These are phyloP conservation scores for Opisthocomus hoazin DNA, from an alignment of 2,113 vertebrate genomes.

Conservation along the genomic window DNA sequence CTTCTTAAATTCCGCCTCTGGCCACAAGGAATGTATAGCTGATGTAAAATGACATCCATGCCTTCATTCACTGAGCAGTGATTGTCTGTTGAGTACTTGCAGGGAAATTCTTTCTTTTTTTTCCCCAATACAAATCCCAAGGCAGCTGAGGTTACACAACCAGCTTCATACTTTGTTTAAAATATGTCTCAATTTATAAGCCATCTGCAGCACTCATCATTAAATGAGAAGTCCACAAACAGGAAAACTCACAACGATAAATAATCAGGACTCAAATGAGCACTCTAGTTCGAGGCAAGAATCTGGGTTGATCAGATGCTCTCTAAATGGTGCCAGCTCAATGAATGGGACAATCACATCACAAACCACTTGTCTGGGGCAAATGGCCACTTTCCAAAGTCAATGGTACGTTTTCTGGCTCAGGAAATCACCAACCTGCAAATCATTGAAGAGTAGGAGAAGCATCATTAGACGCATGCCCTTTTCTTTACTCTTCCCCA, in stretches of 20 bases:
- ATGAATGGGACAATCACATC: constrained; percentile 32
- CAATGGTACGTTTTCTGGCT: neutral
- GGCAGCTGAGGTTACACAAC: constrained; percentile 56
- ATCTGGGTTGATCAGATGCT: constrained; percentile 23
- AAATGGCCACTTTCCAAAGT: constrained; percentile 11
- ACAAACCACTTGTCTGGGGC: constrained; percentile 31
- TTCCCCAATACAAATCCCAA: constrained; percentile 25
- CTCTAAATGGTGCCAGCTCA: constrained; percentile 9
- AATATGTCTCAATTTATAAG: constrained; percentile 57
- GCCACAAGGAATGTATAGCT: constrained; percentile 47
- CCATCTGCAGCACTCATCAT: constrained; percentile 48
- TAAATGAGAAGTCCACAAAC: constrained; percentile 39
- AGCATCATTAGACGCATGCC: neutral
- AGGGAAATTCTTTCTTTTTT: constrained; percentile 13
- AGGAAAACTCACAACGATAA: constrained; percentile 48
- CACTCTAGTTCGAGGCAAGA: constrained; percentile 26
- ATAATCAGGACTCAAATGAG: constrained; percentile 34
- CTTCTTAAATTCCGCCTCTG: constrained; percentile 51
- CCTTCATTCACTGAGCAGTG: constrained; percentile 46
- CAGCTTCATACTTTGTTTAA: constrained; percentile 47
- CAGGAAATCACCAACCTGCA: constrained; percentile 14
- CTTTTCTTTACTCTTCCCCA: neutral
- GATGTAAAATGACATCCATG: constrained; percentile 61
- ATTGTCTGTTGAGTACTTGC: constrained; percentile 46
- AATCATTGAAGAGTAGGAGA: neutral